phyloP scores from a whole-genome alignment of 2,797 vertebrate genomes.

The Ctenochaetus hawaiiensis region DNA sequence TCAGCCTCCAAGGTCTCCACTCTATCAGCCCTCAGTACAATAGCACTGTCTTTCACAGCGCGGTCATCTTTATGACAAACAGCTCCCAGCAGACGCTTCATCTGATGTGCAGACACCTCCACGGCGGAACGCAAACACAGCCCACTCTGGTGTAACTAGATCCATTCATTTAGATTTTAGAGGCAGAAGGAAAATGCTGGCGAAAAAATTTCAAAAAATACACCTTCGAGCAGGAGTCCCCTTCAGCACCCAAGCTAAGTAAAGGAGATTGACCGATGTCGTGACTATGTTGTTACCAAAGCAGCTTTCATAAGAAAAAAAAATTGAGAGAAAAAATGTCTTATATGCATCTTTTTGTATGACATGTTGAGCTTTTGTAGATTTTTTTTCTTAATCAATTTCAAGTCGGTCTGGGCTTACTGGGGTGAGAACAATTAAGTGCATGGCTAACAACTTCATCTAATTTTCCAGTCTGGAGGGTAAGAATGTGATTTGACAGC shows the following conservation, averaged over 20 bases:
- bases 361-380: constrained; percentile 97
- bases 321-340: constrained; percentile 87
- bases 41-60: constrained; percentile 98
- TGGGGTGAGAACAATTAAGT: constrained; percentile 63
- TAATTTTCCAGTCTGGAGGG: constrained; percentile 47
- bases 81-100: constrained; percentile 82
- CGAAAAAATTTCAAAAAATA: constrained; percentile 33
- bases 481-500: constrained; percentile 54
- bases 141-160: constrained; percentile 84
- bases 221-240: constrained; percentile 79
- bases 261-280: constrained; percentile 90
- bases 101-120: constrained; percentile 76
- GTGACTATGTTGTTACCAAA: constrained; percentile 99
- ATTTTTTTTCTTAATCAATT: constrained; percentile 90
- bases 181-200: constrained; percentile 67
- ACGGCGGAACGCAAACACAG: constrained; percentile 66
- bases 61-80: constrained; percentile 98
- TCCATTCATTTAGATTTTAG: constrained; percentile 84
- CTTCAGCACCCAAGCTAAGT: constrained; percentile 87
- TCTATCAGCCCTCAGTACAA: constrained; percentile 96
- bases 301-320: constrained; percentile 94
- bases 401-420: constrained; percentile 86
- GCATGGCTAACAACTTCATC: constrained; percentile 73
- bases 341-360: constrained; percentile 99
- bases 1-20: constrained; percentile 95